phyloP scores from a whole-genome alignment of 2,113 vertebrate genomes.

The Podarcis raffonei region DNA sequence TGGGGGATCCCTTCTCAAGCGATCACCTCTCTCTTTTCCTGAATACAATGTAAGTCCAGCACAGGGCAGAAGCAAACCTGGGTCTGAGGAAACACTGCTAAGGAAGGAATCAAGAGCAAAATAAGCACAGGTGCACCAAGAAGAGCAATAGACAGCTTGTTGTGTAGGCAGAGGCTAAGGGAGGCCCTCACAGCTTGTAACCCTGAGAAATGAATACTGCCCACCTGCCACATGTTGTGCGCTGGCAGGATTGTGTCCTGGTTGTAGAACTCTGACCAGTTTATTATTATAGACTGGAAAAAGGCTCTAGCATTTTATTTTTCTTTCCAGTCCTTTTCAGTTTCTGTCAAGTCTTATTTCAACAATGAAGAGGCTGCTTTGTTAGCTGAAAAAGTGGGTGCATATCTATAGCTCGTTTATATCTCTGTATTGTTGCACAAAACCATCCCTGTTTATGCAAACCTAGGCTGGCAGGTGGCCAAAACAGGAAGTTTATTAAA shows the following conservation, averaged over 20 bases:
- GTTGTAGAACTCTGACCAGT: background rate
- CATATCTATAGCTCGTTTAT: no score
- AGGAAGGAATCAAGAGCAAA: no score
- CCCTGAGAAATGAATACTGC: background rate
- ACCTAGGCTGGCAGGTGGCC: background rate
- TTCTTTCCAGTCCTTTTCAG: background rate
- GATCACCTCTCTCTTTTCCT: background rate
- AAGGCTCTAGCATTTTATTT: background rate
- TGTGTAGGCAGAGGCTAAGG: no score
- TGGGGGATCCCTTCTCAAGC: background rate
- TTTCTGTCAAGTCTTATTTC: background rate
- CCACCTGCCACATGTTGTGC: background rate
- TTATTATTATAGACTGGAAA: background rate
- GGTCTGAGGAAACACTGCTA: no score
- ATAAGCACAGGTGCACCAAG: no score
- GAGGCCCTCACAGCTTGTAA: background rate
- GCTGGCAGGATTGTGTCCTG: background rate
- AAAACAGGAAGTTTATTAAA: no score
- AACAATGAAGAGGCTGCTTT: background rate
- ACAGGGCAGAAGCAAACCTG: no score
- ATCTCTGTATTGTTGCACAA: background rate
- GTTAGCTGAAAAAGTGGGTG: background rate
- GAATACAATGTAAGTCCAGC: no score
- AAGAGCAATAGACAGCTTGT: no score
- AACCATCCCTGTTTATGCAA: background rate